Evolutionary conservation across 2,888 invertebrate species (phyloP), one percentile per base, ranked within the genome.

Genomic region (Mamestra brassicae): DNA sequence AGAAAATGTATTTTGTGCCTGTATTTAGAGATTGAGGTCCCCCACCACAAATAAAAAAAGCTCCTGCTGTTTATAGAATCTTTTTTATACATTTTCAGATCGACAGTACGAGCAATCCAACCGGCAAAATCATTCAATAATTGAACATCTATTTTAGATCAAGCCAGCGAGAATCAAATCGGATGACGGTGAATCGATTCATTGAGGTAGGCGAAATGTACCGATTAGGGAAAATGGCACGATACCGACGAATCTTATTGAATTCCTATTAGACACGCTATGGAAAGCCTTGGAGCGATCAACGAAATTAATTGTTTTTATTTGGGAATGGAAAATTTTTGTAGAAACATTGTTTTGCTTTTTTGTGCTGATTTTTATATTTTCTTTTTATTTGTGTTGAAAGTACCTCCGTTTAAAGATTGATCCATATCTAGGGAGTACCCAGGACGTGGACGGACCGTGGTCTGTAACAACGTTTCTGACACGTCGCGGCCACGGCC

Each of bases 181-280:
- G 76, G 64, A 79, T 79, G 87, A 77, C 76, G 75, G 64, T 73
- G 76, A 68, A 78, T 81, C 86, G 76, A 84, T 81, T 84, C 84
- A 85, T 85, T 75, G 76, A 85, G 74, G 81, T 80, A 70, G 69
- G 76, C 55, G 69, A 84, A 86, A 75, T 72, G 86, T 81, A 76
- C 65, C 86, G 79, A 81, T 87, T 83, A 87, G 74, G 74, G 84
- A 71, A 83, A 87, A 87, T 54, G 81, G 76, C 65, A 79, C 79
- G 87, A 77, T 81, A 76, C 74, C 75, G 64, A 55, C 5, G 71
- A 80, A 55, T 85, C 75, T 78, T 78, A 85, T 87, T 85, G 87
- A 83, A 87, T 85, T 85, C 73, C 73, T 81, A 87, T 86, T 81
- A 85, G 83, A 81, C 85, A 85, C 75, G 81, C 80, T 62, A 83